Base-by-base conservation (phyloP, 1,140 invertebrate genomes). In the Rhyacophila brunnea region DNA sequence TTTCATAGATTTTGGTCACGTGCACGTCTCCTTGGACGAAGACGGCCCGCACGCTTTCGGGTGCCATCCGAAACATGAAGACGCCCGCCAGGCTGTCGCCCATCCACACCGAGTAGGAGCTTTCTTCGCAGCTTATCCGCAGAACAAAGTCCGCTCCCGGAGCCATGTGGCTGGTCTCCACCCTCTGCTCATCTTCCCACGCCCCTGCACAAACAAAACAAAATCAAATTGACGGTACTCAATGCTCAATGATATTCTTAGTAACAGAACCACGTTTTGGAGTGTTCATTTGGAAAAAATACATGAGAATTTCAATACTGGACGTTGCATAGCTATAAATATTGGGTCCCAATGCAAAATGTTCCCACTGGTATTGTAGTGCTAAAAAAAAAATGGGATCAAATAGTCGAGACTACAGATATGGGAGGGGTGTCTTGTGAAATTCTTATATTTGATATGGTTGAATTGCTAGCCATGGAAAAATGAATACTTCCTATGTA, bases 141-240 rank as follows among this genome's bases (percentile, higher is more conserved):
- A 75, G 20, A 49, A 56, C 61, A 32, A 75, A 73, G 10, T 53
- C 35, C 15, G 64, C 63, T n/a, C 70, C 71, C 6, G 74, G 70
- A 6, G 65, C 54, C 66, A 77, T 71, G 42, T 67, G 69, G 44
- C 69, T 69, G 3, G 65, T 68, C 23, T 69, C 64, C 17, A 68
- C 65, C 32, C 72, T 60, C 67, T 77, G 72, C 56, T 77, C 74
- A 13, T 59, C 40, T 9, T 69, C 70, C 74, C 74, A 77, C 17
- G 48, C 51, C 14, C 58, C 63, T 65, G 42, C 14, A 44, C 13
- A n/a, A n/a, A n/a, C n/a, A n/a, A n/a, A n/a, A n/a, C 34, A 13
- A 48, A 23, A 48, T 9, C 7, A 43, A 43, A 40, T 15, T 46
- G 11, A 46, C 20, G 6, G 9, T n/a, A n/a, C n/a, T 46, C 9